These are phyloP conservation scores for Trachymyrmex septentrionalis DNA, from an alignment of 1,140 invertebrate genomes.

Conservation along the genomic window DNA sequence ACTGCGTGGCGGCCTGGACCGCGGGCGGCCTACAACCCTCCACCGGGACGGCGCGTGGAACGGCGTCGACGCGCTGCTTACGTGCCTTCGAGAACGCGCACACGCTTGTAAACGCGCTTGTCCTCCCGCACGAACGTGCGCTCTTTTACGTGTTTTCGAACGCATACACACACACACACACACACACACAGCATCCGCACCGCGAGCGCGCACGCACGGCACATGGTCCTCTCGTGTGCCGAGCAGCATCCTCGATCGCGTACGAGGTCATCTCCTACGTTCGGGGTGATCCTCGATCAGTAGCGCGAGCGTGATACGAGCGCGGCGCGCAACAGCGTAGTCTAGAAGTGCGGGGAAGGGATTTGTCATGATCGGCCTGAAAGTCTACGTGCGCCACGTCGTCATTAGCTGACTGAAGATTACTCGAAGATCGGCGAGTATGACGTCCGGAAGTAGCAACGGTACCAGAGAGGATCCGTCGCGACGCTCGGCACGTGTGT, in stretches of 20 bases:
- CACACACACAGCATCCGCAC: constrained; percentile 39
- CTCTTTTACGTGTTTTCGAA: constrained; percentile 45
- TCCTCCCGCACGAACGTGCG: neutral
- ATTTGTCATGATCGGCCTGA: constrained; percentile 17
- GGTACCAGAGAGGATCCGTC: constrained; percentile 12
- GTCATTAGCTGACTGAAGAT: constrained; percentile 4
- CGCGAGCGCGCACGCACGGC: constrained; percentile 28
- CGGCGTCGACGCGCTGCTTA: constrained; percentile 64
- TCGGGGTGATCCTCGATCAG: constrained; percentile 43
- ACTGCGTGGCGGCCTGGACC: constrained; percentile 75
- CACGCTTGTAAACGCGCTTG: constrained; percentile 19
- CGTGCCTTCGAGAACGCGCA: constrained; percentile 63
- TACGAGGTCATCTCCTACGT: constrained; percentile 17
- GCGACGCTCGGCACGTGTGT: neutral
- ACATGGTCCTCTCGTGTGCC: constrained; percentile 45
- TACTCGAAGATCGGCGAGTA: constrained; percentile 5
- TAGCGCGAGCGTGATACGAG: constrained; percentile 33
- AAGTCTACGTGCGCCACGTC: neutral
- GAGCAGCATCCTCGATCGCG: constrained; percentile 28
- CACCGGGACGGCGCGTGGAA: constrained; percentile 51
- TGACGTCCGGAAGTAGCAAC: neutral
- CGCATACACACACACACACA: constrained; percentile 51
- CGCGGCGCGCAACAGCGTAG: constrained; percentile 8
- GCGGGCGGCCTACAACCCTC: constrained; percentile 67
- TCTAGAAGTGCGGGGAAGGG: neutral